Evolutionary conservation across 2,113 vertebrate species (phyloP).

Genomic region (Crotalus helleri): DNA sequence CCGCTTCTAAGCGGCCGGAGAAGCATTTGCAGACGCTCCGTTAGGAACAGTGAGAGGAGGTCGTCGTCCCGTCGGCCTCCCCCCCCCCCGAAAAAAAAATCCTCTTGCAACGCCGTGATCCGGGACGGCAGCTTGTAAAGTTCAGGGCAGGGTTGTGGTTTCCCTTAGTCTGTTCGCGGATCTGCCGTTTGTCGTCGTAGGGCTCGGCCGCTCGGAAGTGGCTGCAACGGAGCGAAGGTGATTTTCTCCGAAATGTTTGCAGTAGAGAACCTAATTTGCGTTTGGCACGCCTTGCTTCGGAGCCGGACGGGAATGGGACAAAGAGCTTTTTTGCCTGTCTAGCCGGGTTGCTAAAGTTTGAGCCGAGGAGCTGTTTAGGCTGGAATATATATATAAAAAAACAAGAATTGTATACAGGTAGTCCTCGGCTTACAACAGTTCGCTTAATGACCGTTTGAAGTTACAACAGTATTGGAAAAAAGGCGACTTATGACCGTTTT

Average conservation of each 20-base stretch:
- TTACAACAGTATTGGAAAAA: neutral
- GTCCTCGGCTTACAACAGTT: neutral
- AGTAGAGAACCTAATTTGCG: neutral
- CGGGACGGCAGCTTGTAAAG: neutral
- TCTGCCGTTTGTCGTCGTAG: neutral
- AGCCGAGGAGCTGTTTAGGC: neutral
- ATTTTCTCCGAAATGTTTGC: neutral
- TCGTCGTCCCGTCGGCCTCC: neutral
- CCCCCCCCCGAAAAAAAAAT: neutral
- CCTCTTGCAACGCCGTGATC: neutral
- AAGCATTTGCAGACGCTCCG: neutral
- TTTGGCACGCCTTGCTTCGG: neutral
- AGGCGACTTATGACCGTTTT: neutral
- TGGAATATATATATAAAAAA: neutral
- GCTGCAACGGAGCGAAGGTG: neutral
- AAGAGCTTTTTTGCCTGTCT: neutral
- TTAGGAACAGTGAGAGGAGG: neutral
- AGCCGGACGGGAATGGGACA: neutral
- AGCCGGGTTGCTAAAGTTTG: neutral
- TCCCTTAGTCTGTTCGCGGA: neutral
- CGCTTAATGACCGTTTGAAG: neutral
- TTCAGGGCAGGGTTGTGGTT: neutral
- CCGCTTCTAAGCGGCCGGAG: too few species aligned
- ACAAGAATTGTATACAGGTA: neutral
- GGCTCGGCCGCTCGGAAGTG: neutral